Conservation (phyloP, 2,113 vertebrate species). For the Ciconia boyciana region DNA sequence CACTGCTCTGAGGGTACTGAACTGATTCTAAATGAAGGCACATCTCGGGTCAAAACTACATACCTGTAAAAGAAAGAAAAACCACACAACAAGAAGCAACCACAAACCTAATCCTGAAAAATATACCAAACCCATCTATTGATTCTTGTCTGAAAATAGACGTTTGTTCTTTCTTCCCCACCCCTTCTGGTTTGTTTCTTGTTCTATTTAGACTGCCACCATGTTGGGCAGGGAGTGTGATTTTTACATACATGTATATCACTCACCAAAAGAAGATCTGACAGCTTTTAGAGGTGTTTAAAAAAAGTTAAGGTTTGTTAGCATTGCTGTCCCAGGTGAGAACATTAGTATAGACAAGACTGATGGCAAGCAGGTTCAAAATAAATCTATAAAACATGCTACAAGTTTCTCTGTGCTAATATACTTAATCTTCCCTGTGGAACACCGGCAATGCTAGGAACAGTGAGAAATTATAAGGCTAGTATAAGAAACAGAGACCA, state of each 20-base stretch:
- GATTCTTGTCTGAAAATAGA: background rate
- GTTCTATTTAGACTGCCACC: background rate
- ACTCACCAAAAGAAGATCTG: background rate
- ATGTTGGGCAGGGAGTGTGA: background rate
- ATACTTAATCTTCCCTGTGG: background rate
- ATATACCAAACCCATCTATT: background rate
- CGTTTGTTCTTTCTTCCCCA: background rate
- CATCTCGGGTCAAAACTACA: background rate
- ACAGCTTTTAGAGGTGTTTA: background rate
- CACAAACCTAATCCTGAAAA: background rate
- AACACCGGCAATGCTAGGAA: background rate
- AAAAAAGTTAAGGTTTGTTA: background rate
- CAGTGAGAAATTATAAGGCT: background rate
- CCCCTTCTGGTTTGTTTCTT: background rate
- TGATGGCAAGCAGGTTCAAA: background rate
- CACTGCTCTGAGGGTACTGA: background rate
- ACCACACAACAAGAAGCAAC: background rate
- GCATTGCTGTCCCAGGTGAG: background rate
- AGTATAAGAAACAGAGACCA: background rate
- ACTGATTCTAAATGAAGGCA: background rate
- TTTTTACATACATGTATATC: background rate
- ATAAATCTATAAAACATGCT: background rate
- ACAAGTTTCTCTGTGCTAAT: background rate
- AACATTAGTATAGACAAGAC: background rate
- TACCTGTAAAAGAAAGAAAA: background rate